Conservation (phyloP, 2,888 invertebrate species). For the Plemyria rubiginata region DNA sequence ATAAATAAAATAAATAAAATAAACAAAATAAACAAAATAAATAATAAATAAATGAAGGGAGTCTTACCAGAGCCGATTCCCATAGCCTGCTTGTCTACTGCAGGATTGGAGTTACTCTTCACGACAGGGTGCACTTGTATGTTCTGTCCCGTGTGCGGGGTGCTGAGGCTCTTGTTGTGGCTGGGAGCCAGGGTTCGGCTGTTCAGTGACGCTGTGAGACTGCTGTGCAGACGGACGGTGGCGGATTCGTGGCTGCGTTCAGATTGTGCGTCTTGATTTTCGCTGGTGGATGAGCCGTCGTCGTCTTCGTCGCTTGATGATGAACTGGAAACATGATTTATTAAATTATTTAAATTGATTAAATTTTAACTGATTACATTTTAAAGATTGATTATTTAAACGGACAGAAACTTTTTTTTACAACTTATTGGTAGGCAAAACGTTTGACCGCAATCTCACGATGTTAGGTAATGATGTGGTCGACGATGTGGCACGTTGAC, state of each 20-base stretch:
- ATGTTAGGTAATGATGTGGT: too few relatives aligned
- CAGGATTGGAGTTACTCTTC: constrained; percentile 81
- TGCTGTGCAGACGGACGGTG: constrained; percentile 57
- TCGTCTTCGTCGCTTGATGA: constrained; percentile 90
- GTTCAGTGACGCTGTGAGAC: constrained; percentile 54
- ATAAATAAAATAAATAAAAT: too few relatives aligned
- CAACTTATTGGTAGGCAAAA: too few relatives aligned
- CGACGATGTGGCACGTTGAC: too few relatives aligned
- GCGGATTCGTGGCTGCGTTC: constrained; percentile 72
- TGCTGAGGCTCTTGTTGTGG: constrained; percentile 76
- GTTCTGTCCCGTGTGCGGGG: constrained; percentile 73
- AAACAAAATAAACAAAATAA: too few relatives aligned
- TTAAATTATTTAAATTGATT: too few relatives aligned
- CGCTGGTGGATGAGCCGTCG: constrained; percentile 80
- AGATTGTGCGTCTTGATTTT: constrained; percentile 74
- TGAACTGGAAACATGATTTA: constrained; percentile 80
- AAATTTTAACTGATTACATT: too few relatives aligned
- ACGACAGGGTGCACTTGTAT: constrained; percentile 77
- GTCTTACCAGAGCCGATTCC: constrained; percentile 56
- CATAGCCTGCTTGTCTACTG: constrained; percentile 81
- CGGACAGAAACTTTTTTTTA: too few relatives aligned
- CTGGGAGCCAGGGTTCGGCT: constrained; percentile 65
- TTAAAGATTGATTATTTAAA: too few relatives aligned
- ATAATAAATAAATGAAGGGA: too few relatives aligned
- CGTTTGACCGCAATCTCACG: too few relatives aligned